Conservation (phyloP, 2,797 vertebrate species). For the Eidolon dupreanum region DNA sequence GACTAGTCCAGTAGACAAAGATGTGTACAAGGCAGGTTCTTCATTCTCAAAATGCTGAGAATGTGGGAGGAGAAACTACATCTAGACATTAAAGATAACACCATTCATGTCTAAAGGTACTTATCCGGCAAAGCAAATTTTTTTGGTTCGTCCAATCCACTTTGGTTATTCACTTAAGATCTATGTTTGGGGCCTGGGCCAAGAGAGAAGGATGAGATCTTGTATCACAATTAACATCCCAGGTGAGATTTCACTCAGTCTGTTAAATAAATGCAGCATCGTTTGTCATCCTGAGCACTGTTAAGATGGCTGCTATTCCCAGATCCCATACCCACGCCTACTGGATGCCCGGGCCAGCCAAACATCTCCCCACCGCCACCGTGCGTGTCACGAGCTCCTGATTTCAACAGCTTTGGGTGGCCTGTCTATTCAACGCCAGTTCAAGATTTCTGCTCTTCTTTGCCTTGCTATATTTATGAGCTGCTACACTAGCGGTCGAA, state of each 20-base stretch:
- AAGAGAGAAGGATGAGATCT: slow-evolving; percentile 3
- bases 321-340: too few species aligned
- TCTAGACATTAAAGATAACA: background rate
- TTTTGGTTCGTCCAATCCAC: background rate
- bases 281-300: background rate
- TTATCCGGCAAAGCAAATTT: background rate
- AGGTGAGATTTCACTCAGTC: slow-evolving; percentile 15
- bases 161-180: slow-evolving; percentile 53
- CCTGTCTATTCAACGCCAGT: background rate
- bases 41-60: background rate
- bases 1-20: background rate
- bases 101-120: background rate
- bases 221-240: background rate
- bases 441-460: background rate
- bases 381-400: background rate
- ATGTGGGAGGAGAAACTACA: background rate
- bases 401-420: background rate
- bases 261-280: background rate
- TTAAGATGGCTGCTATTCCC: background rate
- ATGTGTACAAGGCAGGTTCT: background rate
- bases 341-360: background rate
- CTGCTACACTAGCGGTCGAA: background rate
- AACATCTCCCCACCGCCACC: background rate
- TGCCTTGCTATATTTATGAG: background rate
- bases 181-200: background rate